Conservation (phyloP, 2,888 invertebrate species). For the Brenthis ino region DNA sequence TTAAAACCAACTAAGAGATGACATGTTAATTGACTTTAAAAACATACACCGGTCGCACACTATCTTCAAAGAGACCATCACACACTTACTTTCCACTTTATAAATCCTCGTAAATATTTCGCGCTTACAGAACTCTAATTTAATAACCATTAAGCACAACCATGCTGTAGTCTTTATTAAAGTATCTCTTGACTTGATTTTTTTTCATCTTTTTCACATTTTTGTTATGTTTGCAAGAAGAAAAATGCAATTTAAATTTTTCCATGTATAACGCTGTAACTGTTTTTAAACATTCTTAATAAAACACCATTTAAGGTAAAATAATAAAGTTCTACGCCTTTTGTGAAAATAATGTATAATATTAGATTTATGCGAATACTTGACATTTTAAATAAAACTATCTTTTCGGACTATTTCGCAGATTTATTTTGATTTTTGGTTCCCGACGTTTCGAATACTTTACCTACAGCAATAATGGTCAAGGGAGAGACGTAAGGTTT, state of each 20-base stretch:
- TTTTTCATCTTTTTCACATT: neutral
- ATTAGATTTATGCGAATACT: too few species aligned
- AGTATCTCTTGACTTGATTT: neutral
- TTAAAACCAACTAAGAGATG: neutral
- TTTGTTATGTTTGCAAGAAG: too few species aligned
- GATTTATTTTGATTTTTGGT: too few species aligned
- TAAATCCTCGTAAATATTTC: constrained; percentile 5
- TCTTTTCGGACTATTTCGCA: too few species aligned
- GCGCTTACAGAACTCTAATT: constrained; percentile 7
- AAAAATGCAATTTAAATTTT: too few species aligned
- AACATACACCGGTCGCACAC: constrained; percentile 6
- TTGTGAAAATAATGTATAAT: too few species aligned
- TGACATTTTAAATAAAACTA: too few species aligned
- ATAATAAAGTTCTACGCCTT: neutral
- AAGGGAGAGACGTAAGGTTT: too few species aligned
- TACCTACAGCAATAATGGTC: too few species aligned
- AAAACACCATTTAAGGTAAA: neutral
- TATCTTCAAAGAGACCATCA: neutral
- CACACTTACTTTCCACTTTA: constrained; percentile 4
- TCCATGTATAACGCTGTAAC: too few species aligned
- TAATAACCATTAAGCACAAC: neutral
- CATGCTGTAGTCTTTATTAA: neutral
- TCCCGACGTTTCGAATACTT: too few species aligned
- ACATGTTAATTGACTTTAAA: constrained; percentile 13
- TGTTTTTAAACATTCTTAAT: too few species aligned